phyloP scores from a whole-genome alignment of 1,140 invertebrate species.

The Platyscapa corneri region DNA sequence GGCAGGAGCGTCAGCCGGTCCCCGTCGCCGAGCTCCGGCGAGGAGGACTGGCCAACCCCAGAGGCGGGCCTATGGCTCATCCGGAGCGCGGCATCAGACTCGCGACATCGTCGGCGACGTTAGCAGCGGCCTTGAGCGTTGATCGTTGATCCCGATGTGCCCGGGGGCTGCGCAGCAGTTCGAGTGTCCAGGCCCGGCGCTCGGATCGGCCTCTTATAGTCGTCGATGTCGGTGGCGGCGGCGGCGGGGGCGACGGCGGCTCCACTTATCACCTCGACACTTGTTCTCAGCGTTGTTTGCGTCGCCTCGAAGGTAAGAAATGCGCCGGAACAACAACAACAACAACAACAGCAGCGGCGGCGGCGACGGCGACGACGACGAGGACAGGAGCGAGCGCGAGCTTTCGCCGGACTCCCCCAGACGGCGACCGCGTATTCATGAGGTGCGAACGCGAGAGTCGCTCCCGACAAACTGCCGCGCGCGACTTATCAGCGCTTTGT shows the following conservation, averaged over 20 bases:
- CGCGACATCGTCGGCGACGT: not conserved
- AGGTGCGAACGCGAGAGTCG: not conserved
- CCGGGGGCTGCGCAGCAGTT: not conserved
- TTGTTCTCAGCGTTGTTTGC: not conserved
- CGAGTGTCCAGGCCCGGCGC: not conserved
- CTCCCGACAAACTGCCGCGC: conserved; percentile 2
- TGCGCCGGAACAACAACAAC: too few relatives aligned
- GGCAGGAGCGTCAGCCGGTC: conserved; percentile 61
- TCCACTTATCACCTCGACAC: conserved; percentile 15
- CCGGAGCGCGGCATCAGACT: not conserved
- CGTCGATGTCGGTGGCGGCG: too few relatives aligned
- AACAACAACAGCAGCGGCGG: too few relatives aligned
- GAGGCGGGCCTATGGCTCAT: not conserved
- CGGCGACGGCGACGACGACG: too few relatives aligned
- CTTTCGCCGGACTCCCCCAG: not conserved
- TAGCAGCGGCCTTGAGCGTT: not conserved
- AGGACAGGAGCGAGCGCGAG: too few relatives aligned
- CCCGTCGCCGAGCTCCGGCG: conserved; percentile 56
- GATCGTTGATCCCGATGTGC: not conserved
- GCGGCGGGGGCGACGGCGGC: not conserved
- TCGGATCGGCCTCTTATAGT: not conserved
- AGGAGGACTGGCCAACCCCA: conserved; percentile 1
- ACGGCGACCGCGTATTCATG: too few relatives aligned
- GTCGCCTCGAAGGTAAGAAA: too few relatives aligned
- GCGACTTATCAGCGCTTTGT: not conserved